Conservation (phyloP, 2,113 vertebrate species). For the Falco punctatus region DNA sequence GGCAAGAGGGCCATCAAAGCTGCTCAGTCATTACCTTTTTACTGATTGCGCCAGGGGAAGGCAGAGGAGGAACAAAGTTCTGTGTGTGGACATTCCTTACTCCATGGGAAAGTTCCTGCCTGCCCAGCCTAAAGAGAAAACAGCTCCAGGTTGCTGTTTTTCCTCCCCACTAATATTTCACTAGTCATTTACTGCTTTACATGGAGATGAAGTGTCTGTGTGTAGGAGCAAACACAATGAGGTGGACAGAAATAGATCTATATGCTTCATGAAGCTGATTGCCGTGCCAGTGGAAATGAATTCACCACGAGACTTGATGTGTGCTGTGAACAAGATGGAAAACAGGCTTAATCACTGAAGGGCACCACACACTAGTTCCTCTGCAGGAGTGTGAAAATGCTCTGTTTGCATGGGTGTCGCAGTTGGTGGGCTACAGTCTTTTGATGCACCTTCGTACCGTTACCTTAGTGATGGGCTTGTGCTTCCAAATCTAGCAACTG, state of each 20-base stretch:
- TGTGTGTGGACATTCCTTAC: not conserved
- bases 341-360: not conserved
- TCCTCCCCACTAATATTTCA: not conserved
- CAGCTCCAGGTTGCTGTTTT: not conserved
- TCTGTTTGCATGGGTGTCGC: not conserved
- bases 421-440: not conserved
- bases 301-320: not conserved
- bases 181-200: not conserved
- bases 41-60: fast-evolving
- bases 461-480: conserved; percentile 27
- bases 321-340: not conserved
- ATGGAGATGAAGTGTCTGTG: not conserved
- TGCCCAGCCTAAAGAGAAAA: not conserved
- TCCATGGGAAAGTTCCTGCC: not conserved
- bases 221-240: not conserved
- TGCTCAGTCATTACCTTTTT: not conserved
- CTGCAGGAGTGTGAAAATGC: not conserved
- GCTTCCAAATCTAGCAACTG: not conserved
- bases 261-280: not conserved
- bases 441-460: not conserved
- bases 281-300: not conserved
- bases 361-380: not conserved
- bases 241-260: not conserved
- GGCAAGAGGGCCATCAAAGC: not conserved
- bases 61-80: not conserved